phyloP scores from a whole-genome alignment of 2,113 vertebrate genomes.

The Bambusicola thoracicus region DNA sequence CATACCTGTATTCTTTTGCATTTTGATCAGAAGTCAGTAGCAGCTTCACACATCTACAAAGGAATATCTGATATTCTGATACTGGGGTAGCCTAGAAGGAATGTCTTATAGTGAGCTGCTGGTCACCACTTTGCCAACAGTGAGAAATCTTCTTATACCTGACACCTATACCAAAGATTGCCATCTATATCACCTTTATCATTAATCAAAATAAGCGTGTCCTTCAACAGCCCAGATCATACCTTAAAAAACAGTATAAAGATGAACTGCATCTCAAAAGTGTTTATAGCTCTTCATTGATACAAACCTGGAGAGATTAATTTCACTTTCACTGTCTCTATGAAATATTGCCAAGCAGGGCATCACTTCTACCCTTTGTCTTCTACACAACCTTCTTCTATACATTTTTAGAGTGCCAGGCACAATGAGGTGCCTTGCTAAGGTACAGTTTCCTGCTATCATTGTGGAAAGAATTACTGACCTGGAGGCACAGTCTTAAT shows the following conservation, averaged over 20 bases:
- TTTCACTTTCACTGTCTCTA: not conserved
- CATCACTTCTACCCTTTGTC: not conserved
- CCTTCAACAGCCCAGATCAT: not conserved
- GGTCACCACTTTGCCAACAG: not conserved
- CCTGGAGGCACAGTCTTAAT: not conserved
- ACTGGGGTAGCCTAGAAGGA: not conserved
- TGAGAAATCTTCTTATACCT: not conserved
- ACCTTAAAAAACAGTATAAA: not conserved
- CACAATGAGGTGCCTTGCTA: accelerated
- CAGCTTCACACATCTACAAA: not conserved
- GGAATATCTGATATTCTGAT: not conserved
- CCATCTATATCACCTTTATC: not conserved
- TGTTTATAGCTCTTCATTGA: not conserved
- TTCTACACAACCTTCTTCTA: not conserved
- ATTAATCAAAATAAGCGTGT: not conserved
- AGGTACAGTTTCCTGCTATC: not conserved
- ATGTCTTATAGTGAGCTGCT: not conserved
- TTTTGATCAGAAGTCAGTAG: not conserved
- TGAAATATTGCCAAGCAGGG: not conserved
- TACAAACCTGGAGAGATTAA: not conserved
- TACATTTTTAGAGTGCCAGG: not conserved
- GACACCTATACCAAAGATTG: not conserved
- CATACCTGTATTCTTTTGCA: not conserved
- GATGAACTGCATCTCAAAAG: not conserved
- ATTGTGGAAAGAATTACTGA: not conserved